A percentile compares a stretch with the other conserved stretches of the same genome.
These are phyloP conservation scores for Barypeithes pellucidus DNA, from an alignment of 2,888 invertebrate genomes.

Conservation along the genomic window DNA sequence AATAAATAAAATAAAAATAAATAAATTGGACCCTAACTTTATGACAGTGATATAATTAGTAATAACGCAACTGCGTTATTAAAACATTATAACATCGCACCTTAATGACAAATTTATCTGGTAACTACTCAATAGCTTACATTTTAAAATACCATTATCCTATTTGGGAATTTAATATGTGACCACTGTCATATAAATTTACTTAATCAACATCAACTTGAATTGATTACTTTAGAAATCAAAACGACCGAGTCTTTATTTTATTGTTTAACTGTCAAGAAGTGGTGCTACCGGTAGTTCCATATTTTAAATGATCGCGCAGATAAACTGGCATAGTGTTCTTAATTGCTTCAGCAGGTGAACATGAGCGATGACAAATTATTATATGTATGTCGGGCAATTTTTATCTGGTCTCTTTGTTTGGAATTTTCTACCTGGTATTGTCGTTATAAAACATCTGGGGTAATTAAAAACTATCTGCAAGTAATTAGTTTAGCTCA, in stretches of 20 bases:
- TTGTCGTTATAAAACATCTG: not conserved
- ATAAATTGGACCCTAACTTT: no score
- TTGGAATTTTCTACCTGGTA: slow-evolving; percentile 7
- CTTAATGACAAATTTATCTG: not conserved
- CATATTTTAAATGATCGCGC: slow-evolving; percentile 13
- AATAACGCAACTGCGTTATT: no score
- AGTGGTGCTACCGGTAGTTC: slow-evolving; percentile 27
- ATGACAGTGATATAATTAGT: no score
- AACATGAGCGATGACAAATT: slow-evolving; percentile 17
- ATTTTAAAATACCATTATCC: not conserved
- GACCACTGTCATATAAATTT: slow-evolving; percentile 9
- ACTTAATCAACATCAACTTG: slow-evolving; percentile 18
- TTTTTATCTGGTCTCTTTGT: slow-evolving; percentile 13
- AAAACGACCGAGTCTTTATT: slow-evolving; percentile 11
- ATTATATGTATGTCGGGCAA: slow-evolving; percentile 9
- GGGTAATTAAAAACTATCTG: no score
- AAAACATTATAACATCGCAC: no score
- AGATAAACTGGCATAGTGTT: slow-evolving; percentile 19
- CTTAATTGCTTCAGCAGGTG: slow-evolving; percentile 23
- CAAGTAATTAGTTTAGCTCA: no score
- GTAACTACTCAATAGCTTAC: not conserved
- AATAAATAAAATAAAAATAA: no score
- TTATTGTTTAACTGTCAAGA: slow-evolving; percentile 17
- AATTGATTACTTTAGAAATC: slow-evolving; percentile 14
- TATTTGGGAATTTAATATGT: slow-evolving; percentile 1